Evolutionary conservation across 2,888 invertebrate species (phyloP), one percentile per base, ranked within the genome.

Genomic region (Napeogenes inachia): DNA sequence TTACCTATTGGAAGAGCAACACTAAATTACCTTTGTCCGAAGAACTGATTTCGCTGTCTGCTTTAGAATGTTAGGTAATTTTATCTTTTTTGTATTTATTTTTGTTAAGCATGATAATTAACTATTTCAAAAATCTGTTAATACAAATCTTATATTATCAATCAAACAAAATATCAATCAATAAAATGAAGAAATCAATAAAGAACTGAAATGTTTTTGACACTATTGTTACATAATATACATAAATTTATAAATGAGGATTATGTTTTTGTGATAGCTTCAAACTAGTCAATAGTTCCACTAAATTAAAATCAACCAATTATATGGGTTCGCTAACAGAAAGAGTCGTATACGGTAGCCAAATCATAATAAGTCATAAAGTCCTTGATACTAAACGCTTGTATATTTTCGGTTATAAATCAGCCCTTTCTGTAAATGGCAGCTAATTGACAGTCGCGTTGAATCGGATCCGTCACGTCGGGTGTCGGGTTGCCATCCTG

Each of bases 401-500:
- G 30, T 8, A 30, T 30, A 30, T 56, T 42, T 61, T 61, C 46
- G 56, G 58, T 56, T 64, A 64, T 67, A 68, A 68, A 66, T 65
- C 64, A 66, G 63, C 65, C 64, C 62, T 64, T 67, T 47, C 21
- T 13, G 47, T 50, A 50, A 12, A 65, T 63, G 61, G 50, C 46
- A 57, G 45, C 60, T 72, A 71, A 72, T 71, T 71, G 67, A 68
- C 64, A 67, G 65, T 56, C 68, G 68, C 65, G 61, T 69, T 65
- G 66, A 66, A 64, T 66, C 67, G 69, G 65, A 68, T 68, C 68
- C 63, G 70, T 67, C 54, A 58, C 63, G 68, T 62, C 64, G 60
- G 67, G 77, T 69, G 67, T 76, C 71, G 61, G 67, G 70, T 78
- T 76, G 59, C 72, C 73, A 71, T 77, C 78, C 77, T 73, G 69